Percentiles rank a stretch among this genome's conserved stretches.
Evolutionary conservation across 1,140 invertebrate species (phyloP).

Genomic region (Capitella teleta): DNA sequence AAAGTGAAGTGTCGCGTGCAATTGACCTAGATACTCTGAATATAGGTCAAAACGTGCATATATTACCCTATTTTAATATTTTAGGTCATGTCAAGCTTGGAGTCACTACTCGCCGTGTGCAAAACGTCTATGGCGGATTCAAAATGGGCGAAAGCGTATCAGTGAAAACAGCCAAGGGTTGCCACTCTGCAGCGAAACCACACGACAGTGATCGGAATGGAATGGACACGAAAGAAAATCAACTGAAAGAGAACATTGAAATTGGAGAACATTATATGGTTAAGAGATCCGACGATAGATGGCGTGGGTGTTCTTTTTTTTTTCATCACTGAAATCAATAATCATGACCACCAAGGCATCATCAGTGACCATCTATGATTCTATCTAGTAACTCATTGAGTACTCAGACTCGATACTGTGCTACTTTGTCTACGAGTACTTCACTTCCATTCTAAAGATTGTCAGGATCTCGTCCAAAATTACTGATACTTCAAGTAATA

Average conservation of each 20-base stretch:
- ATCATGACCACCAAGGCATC: background rate
- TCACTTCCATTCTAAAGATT: background rate
- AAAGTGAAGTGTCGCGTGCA: too few species aligned
- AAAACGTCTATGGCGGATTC: too few species aligned
- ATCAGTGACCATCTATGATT: background rate
- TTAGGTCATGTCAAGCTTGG: too few species aligned
- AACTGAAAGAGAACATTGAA: conserved; percentile 1
- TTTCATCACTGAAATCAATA: background rate
- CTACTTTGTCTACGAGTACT: background rate
- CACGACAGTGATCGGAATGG: too few species aligned
- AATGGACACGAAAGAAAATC: background rate
- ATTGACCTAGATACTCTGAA: too few species aligned
- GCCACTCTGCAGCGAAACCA: too few species aligned
- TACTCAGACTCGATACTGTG: background rate
- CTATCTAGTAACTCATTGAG: background rate
- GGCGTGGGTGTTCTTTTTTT: background rate
- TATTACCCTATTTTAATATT: too few species aligned
- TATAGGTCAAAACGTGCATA: too few species aligned
- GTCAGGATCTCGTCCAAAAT: background rate
- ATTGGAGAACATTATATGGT: conserved; percentile 3
- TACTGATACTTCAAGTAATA: too few species aligned
- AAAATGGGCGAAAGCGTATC: too few species aligned
- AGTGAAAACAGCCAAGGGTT: too few species aligned
- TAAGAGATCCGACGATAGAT: conserved; percentile 1
- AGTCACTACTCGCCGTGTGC: too few species aligned